phyloP scores from a whole-genome alignment of 2,113 vertebrate genomes.

The Climacteris rufus region DNA sequence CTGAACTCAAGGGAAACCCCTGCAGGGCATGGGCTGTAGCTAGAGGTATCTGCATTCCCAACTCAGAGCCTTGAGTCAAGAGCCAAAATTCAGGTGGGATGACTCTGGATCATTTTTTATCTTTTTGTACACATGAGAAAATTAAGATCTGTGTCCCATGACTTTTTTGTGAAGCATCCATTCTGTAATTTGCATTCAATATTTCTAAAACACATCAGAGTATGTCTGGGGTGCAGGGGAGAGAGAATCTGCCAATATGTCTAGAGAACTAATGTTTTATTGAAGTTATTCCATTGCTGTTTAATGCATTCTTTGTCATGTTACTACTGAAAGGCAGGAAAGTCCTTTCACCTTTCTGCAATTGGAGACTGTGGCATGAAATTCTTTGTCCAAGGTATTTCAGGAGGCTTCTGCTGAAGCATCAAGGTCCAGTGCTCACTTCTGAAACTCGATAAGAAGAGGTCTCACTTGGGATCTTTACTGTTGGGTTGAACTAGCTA shows the following conservation, averaged over 20 bases:
- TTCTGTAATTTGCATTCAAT: background rate
- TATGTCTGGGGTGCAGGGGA: background rate
- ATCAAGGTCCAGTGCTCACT: background rate
- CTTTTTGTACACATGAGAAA: background rate
- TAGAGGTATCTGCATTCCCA: background rate
- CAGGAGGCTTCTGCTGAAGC: background rate
- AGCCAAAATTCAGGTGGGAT: background rate
- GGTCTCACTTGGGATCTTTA: background rate
- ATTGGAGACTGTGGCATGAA: background rate
- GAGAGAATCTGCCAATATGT: background rate
- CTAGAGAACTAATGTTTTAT: background rate
- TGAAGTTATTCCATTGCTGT: background rate
- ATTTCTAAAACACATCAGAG: background rate
- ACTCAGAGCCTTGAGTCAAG: background rate
- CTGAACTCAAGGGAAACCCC: background rate
- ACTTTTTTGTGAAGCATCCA: background rate
- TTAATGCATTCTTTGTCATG: background rate
- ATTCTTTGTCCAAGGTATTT: background rate
- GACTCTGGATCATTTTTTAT: background rate
- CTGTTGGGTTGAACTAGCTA: background rate
- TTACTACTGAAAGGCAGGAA: background rate
- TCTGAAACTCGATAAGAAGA: background rate
- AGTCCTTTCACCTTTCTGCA: background rate
- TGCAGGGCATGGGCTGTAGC: background rate
- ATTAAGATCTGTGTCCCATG: rapidly evolving